These are phyloP conservation scores for Epizoanthus ramosus DNA, from an alignment of 92 coral and sea anemone genomes.

Conservation along the genomic window DNA sequence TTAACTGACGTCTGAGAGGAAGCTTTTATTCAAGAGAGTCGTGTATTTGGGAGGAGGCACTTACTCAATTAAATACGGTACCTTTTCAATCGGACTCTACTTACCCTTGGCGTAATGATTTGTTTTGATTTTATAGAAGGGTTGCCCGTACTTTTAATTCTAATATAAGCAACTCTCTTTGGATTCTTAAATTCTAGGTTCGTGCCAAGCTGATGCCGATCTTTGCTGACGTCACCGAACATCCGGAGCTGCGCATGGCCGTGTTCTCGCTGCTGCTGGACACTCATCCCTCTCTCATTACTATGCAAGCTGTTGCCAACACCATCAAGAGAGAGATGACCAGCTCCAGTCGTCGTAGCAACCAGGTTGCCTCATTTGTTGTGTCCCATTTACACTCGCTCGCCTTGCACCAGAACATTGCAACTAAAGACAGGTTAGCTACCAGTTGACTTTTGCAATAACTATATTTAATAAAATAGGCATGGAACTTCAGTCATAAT, in stretches of 20 bases:
- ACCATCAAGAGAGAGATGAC: slow-evolving; percentile 66
- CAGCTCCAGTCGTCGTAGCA: slow-evolving; percentile 70
- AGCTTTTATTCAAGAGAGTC: too few species aligned
- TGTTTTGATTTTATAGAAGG: not conserved
- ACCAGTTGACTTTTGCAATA: too few species aligned
- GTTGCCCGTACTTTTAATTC: not conserved
- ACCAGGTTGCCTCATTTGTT: slow-evolving; percentile 87
- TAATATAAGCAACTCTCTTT: not conserved
- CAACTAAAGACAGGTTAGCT: slow-evolving; percentile 62
- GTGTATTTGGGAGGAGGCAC: too few species aligned
- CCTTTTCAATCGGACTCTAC: too few species aligned
- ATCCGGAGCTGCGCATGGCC: slow-evolving; percentile 93
- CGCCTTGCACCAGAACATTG: slow-evolving; percentile 59
- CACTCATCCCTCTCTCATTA: slow-evolving; percentile 60
- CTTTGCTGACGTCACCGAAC: slow-evolving; percentile 62
- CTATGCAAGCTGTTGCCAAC: slow-evolving; percentile 76
- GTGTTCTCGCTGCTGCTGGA: slow-evolving; percentile 66
- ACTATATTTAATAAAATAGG: too few species aligned
- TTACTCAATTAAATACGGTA: too few species aligned
- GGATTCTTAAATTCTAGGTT: slow-evolving; percentile 30
- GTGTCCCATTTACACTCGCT: slow-evolving; percentile 73
- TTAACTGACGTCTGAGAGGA: too few species aligned
- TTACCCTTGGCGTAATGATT: not conserved
- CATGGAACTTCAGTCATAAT: too few species aligned
- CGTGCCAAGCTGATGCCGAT: slow-evolving; percentile 47